These are phyloP conservation scores for Pseudochirops corinnae DNA, from an alignment of 2,797 vertebrate genomes.

Conservation along the genomic window DNA sequence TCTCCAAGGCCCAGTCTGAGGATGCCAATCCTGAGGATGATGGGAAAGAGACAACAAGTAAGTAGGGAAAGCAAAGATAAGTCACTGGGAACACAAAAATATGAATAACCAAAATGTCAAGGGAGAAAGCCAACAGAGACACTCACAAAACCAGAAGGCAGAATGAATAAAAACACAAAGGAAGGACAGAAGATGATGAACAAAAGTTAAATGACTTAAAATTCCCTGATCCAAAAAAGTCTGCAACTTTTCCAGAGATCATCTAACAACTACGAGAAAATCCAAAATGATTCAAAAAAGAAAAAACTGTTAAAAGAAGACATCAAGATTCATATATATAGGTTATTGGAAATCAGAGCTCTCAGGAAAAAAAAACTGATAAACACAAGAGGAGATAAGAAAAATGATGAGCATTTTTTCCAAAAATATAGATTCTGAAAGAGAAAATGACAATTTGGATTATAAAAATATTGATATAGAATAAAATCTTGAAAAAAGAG, in stretches of 20 bases:
- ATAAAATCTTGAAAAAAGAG: neutral
- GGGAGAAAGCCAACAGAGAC: neutral
- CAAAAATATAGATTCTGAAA: neutral
- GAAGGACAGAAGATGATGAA: neutral
- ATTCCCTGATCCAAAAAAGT: neutral
- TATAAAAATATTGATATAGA: neutral
- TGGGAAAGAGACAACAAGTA: neutral
- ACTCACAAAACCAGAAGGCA: neutral
- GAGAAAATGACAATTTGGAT: neutral
- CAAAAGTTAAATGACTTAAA: neutral
- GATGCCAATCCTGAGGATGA: neutral
- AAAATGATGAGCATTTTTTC: neutral
- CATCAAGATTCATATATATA: neutral
- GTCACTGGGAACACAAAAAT: neutral
- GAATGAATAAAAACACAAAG: neutral
- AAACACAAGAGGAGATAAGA: neutral
- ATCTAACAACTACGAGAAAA: neutral
- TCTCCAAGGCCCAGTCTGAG: neutral
- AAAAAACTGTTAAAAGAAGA: neutral
- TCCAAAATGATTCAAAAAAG: neutral
- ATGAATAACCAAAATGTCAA: neutral
- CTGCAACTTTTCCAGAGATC: neutral
- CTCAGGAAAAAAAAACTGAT: neutral
- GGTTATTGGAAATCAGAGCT: neutral
- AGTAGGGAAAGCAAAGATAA: neutral